Evolutionary conservation across 2,113 vertebrate genomes (phyloP).

Genomic region (Amphilophus citrinellus): DNA sequence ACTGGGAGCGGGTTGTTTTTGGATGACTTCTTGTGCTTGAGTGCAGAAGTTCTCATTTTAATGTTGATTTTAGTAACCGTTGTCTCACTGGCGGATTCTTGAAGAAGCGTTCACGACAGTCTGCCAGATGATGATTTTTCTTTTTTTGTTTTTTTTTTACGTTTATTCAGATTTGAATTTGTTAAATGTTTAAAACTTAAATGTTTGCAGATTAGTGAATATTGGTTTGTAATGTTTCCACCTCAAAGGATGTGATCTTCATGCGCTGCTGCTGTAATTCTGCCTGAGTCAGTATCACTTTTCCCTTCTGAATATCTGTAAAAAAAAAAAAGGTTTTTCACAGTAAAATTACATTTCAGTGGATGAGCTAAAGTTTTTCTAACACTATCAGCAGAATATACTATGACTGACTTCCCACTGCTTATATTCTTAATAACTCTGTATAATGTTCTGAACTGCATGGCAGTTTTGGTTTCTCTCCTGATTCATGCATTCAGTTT

Average conservation of each 20-base stretch:
- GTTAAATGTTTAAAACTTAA: neutral
- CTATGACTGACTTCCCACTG: conserved; percentile 27
- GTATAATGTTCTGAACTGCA: conserved; percentile 45
- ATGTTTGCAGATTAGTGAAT: conserved; percentile 22
- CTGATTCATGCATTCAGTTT: conserved; percentile 5
- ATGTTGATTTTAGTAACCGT: conserved; percentile 20
- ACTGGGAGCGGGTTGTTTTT: neutral
- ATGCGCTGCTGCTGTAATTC: neutral
- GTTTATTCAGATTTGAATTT: conserved; percentile 10
- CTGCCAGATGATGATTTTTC: neutral
- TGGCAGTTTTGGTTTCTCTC: conserved; percentile 18
- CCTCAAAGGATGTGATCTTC: neutral
- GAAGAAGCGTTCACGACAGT: neutral
- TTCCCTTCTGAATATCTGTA: neutral
- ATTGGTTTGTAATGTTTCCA: neutral
- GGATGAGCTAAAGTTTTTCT: conserved; percentile 20
- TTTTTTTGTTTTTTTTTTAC: neutral
- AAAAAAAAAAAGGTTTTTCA: neutral
- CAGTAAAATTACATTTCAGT: neutral
- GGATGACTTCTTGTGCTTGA: neutral
- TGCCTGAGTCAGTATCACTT: conserved; percentile 11
- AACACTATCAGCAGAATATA: conserved; percentile 34
- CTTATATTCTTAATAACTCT: conserved; percentile 25
- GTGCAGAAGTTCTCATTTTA: conserved; percentile 1
- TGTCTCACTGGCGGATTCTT: conserved; percentile 3